Percentiles rank a stretch among this genome's conserved stretches.
Evolutionary conservation across 2,113 vertebrate species (phyloP).

Genomic region (Urocynchramus pylzowi): DNA sequence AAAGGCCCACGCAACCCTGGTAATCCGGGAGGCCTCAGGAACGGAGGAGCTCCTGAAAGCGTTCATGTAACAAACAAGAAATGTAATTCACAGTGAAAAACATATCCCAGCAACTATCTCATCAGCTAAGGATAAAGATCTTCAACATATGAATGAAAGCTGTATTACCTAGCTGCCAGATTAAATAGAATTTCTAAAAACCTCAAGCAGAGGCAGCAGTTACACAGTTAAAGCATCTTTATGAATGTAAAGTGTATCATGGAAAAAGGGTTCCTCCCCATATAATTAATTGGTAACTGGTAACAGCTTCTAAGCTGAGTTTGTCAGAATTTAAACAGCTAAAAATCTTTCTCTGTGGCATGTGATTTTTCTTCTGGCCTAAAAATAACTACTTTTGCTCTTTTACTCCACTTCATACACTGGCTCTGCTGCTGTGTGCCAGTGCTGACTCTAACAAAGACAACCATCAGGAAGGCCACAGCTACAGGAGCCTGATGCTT

Average conservation of each 20-base stretch:
- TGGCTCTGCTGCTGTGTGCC: background rate
- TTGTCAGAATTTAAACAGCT: background rate
- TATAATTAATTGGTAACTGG: background rate
- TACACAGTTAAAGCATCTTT: background rate
- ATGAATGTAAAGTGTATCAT: background rate
- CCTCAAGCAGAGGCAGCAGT: background rate
- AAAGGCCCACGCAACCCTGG: constrained; percentile 90
- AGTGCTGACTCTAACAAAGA: background rate
- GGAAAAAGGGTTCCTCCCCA: background rate
- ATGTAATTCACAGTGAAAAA: background rate
- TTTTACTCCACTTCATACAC: background rate
- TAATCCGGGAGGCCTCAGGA: constrained; percentile 91
- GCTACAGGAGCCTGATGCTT: background rate
- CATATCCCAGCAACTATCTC: background rate
- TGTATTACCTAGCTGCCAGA: background rate
- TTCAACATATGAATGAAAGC: background rate
- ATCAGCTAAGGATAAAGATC: background rate
- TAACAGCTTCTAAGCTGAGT: background rate
- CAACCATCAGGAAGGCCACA: background rate
- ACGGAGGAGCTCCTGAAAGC: constrained; percentile 88
- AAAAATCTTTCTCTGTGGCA: background rate
- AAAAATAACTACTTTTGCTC: background rate
- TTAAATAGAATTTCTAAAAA: background rate
- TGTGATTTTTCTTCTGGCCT: background rate
- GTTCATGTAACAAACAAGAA: background rate